A percentile compares a stretch with the other conserved stretches of the same genome.
These are phyloP conservation scores for Microcebus ravelobensis DNA, from an alignment of 2,113 vertebrate genomes.

Conservation along the genomic window DNA sequence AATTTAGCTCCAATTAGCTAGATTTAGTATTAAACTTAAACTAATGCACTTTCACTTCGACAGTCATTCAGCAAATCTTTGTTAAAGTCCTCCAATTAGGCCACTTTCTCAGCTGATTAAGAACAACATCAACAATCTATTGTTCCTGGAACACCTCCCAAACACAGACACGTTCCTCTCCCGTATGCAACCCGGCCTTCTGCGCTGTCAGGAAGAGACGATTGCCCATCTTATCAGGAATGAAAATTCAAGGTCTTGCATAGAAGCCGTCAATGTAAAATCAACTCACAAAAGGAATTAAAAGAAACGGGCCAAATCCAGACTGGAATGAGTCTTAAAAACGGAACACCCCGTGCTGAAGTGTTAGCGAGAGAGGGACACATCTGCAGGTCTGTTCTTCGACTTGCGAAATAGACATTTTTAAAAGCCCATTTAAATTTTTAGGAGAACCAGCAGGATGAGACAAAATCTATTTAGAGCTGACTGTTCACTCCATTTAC, in stretches of 20 bases:
- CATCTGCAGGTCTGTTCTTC: not conserved
- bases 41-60: not conserved
- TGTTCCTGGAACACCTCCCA: not conserved
- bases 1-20: slow-evolving; percentile 67
- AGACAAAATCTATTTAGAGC: not conserved
- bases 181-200: accelerated
- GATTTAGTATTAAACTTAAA: slow-evolving; percentile 71
- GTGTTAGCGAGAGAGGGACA: accelerated
- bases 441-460: not conserved
- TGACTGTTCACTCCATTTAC: not conserved
- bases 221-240: not conserved
- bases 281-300: not conserved
- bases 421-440: not conserved
- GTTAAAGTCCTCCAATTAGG: slow-evolving; percentile 47
- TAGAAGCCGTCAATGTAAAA: not conserved
- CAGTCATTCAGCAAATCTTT: slow-evolving; percentile 39
- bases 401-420: not conserved
- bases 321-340: not conserved
- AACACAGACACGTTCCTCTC: not conserved
- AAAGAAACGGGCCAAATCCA: not conserved
- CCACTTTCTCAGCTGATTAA: slow-evolving; percentile 40
- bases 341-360: not conserved
- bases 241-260: not conserved
- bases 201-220: accelerated
- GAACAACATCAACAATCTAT: not conserved